Conservation (phyloP, 2,797 vertebrate species). For the Taeniopygia guttata region DNA sequence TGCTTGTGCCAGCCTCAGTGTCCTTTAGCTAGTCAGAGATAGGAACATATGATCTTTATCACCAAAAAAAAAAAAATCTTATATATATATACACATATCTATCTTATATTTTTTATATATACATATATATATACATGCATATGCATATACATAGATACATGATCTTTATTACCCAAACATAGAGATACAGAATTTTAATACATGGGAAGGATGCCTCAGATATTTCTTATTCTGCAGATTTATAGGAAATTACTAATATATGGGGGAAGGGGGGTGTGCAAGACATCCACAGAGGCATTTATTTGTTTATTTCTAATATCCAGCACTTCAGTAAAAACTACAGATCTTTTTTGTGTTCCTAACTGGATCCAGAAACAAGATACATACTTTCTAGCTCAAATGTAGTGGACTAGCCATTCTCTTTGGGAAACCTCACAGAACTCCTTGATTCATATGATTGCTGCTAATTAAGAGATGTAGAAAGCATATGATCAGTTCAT, state of each 20-base stretch:
- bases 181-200: neutral
- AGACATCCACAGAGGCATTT: neutral
- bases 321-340: neutral
- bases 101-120: no score
- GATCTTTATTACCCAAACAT: neutral
- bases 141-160: no score
- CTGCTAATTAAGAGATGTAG: neutral
- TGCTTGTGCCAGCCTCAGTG: neutral
- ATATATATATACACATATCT: no score
- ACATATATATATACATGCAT: no score
- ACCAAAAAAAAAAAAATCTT: no score
- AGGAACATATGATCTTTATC: neutral
- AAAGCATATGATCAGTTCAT: neutral
- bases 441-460: neutral
- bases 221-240: neutral
- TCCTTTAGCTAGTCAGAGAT: neutral
- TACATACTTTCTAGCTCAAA: neutral
- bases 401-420: neutral
- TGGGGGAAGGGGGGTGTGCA: rapidly evolving
- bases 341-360: neutral
- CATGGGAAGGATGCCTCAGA: neutral
- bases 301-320: neutral
- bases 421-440: neutral
- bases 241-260: neutral
- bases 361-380: neutral